Evolutionary conservation across 2,888 invertebrate genomes (phyloP).

Genomic region (Selenia dentaria): DNA sequence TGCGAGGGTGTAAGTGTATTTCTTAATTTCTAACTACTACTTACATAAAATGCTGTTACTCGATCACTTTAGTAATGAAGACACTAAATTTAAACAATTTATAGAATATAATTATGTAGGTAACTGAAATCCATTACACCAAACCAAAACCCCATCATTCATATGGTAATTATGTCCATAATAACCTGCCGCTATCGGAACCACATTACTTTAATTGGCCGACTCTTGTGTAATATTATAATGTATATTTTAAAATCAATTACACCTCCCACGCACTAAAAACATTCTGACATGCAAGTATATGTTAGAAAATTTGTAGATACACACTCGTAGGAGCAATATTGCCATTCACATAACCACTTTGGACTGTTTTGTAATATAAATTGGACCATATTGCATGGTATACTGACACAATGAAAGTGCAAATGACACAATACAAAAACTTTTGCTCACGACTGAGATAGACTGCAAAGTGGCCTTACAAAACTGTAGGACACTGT

Average conservation of each 20-base stretch:
- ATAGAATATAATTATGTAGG: constrained; percentile 16
- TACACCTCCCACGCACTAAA: constrained; percentile 28
- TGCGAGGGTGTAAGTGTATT: no score
- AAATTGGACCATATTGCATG: constrained; percentile 26
- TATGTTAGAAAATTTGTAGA: constrained; percentile 15
- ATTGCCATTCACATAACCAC: constrained; percentile 30
- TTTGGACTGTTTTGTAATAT: constrained; percentile 29
- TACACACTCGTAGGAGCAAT: constrained; percentile 21
- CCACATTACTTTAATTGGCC: constrained; percentile 28
- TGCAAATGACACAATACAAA: constrained; percentile 15
- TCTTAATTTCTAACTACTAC: no score
- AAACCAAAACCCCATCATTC: constrained; percentile 25
- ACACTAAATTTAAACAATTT: no score
- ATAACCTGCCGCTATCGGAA: constrained; percentile 27
- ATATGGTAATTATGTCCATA: constrained; percentile 28
- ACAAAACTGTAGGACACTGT: background rate
- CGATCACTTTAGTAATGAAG: no score
- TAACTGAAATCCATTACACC: constrained; percentile 16
- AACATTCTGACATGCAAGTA: constrained; percentile 12
- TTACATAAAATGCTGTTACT: no score
- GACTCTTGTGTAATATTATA: constrained; percentile 26
- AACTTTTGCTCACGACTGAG: constrained; percentile 13
- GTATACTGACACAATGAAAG: constrained; percentile 25
- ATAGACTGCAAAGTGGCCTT: background rate
- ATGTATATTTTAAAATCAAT: constrained; percentile 32